These are phyloP conservation scores for Meleagris gallopavo DNA, from an alignment of 2,113 vertebrate genomes.

Conservation along the genomic window DNA sequence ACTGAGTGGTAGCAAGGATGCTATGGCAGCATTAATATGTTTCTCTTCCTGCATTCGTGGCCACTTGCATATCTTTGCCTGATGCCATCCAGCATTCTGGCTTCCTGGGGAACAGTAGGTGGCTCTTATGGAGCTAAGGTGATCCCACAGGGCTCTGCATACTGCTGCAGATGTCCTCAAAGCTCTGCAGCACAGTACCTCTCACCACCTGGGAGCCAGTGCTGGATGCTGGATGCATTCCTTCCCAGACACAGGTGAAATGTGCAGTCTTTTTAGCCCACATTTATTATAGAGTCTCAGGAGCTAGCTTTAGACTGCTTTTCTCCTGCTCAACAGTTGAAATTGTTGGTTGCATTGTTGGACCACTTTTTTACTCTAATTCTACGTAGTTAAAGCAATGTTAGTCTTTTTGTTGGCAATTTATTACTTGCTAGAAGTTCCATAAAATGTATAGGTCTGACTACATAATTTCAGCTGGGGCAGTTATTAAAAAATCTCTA, in stretches of 20 bases:
- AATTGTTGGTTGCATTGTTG: neutral
- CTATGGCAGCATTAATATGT: neutral
- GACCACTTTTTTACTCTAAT: neutral
- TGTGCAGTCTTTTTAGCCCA: neutral
- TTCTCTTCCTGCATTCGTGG: neutral
- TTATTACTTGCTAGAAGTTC: neutral
- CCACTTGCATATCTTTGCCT: neutral
- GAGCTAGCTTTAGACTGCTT: neutral
- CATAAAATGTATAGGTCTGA: neutral
- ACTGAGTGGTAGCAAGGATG: neutral
- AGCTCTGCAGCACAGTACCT: neutral
- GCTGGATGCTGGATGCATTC: neutral
- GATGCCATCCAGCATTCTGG: neutral
- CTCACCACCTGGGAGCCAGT: neutral
- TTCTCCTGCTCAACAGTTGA: rapidly evolving
- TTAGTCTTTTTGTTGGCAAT: neutral
- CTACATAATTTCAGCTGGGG: neutral
- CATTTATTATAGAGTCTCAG: neutral
- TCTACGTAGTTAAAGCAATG: neutral
- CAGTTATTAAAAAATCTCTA: neutral
- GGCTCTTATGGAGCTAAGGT: neutral
- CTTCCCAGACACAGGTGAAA: neutral
- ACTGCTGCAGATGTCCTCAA: neutral
- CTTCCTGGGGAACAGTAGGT: neutral
- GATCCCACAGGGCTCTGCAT: neutral